A percentile compares a stretch with the other conserved stretches of the same genome.
Conservation (phyloP, 2,888 invertebrate species). For the Conus canariensis region DNA sequence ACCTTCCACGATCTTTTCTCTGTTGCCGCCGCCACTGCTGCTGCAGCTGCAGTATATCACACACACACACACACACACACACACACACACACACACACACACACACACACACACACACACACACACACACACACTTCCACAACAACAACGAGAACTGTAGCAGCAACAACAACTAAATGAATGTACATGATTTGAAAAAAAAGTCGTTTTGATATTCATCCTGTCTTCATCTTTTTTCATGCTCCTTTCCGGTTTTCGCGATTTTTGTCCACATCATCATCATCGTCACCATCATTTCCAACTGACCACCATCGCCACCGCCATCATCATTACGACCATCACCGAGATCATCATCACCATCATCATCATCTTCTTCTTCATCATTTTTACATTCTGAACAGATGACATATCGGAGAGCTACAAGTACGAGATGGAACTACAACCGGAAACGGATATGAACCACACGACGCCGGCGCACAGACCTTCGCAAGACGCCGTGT, state of each 20-base stretch:
- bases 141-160: too few relatives aligned
- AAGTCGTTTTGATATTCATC: too few relatives aligned
- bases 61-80: background rate
- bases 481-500: constrained; percentile 14
- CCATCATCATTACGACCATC: background rate
- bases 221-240: too few relatives aligned
- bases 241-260: background rate
- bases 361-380: background rate
- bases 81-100: too few relatives aligned
- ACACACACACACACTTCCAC: too few relatives aligned
- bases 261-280: background rate
- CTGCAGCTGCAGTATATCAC: too few relatives aligned
- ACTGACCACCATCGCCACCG: background rate
- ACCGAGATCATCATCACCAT: background rate
- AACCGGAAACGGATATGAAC: constrained; percentile 13
- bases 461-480: background rate
- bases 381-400: background rate
- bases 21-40: too few relatives aligned
- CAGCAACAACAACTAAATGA: too few relatives aligned
- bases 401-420: constrained; percentile 29
- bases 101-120: too few relatives aligned
- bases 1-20: too few relatives aligned
- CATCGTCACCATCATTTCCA: background rate
- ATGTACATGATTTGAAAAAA: too few relatives aligned
- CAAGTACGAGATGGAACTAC: constrained; percentile 32